Evolutionary conservation across 1,140 invertebrate species (phyloP).

Genomic region (Lutraria rhynchaena): DNA sequence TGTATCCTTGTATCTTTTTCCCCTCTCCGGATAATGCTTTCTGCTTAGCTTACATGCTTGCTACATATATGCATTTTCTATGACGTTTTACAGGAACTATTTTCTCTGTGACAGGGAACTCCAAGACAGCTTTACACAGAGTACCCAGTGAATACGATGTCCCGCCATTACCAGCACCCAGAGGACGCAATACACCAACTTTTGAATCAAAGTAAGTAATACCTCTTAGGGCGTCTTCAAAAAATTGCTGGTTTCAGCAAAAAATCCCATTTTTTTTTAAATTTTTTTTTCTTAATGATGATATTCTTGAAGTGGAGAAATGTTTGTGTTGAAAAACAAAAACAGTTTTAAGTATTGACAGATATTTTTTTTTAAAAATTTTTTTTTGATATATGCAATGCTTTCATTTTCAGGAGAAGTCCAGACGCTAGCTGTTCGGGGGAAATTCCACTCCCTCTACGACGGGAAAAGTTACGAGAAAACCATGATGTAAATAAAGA

Average conservation of each 20-base stretch:
- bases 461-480: constrained; percentile 73
- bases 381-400: too few relatives aligned
- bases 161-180: constrained; percentile 68
- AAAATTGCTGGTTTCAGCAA: not conserved
- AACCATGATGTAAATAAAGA: constrained; percentile 80
- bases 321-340: too few relatives aligned
- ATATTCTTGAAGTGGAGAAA: not conserved
- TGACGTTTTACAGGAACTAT: constrained; percentile 72
- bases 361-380: too few relatives aligned
- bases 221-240: too few relatives aligned
- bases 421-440: constrained; percentile 80
- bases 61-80: constrained; percentile 25
- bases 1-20: too few relatives aligned
- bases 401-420: constrained; percentile 72
- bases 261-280: too few relatives aligned
- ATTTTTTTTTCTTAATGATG: not conserved
- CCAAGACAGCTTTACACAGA: constrained; percentile 64
- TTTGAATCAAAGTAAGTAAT: constrained; percentile 43
- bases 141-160: constrained; percentile 83
- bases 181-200: constrained; percentile 60
- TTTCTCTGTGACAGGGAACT: constrained; percentile 76
- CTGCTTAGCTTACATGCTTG: constrained; percentile 53
- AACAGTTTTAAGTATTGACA: too few relatives aligned
- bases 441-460: constrained; percentile 75
- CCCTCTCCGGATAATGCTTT: constrained; percentile 21